These are phyloP conservation scores for Caenorhabditis sp. DNA, from an alignment of 2,888 invertebrate species.

Conservation along the genomic window DNA sequence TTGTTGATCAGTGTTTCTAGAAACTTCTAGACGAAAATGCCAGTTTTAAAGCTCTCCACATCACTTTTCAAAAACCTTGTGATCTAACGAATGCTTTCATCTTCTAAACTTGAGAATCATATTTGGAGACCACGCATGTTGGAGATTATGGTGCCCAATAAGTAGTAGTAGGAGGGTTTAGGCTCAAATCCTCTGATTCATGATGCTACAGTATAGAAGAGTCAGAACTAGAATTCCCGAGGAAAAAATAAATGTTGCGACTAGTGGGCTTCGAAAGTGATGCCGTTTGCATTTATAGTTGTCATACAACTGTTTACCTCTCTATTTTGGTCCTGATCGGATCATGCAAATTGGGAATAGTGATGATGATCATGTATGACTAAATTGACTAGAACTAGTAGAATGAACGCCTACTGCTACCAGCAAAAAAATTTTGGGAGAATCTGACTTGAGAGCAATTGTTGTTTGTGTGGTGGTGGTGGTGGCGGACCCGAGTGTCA, in stretches of 20 bases:
- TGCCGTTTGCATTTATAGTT: conserved; percentile 7
- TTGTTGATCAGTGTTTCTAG: too few relatives aligned
- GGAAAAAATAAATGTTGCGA: not conserved
- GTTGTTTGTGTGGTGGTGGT: conserved; percentile 13
- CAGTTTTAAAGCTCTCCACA: too few relatives aligned
- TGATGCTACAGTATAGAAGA: not conserved
- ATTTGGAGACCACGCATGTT: conserved; percentile 4
- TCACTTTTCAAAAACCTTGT: too few relatives aligned
- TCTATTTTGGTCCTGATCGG: conserved; percentile 46
- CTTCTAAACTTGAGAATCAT: too few relatives aligned
- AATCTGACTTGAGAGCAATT: conserved; percentile 15
- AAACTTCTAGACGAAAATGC: too few relatives aligned
- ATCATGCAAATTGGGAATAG: conserved; percentile 36
- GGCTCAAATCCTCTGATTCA: not conserved
- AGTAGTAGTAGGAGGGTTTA: too few relatives aligned
- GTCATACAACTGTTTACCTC: conserved; percentile 22
- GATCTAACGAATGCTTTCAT: too few relatives aligned
- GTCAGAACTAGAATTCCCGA: not conserved
- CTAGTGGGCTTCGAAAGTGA: conserved; percentile 24
- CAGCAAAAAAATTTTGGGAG: not conserved
- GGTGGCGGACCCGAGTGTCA: not conserved
- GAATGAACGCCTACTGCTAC: conserved; percentile 1
- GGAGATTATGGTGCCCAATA: conserved; percentile 4
- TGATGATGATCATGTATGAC: conserved; percentile 27
- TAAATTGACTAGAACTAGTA: not conserved